These are phyloP conservation scores for Athetis lepigone DNA, from an alignment of 2,888 invertebrate genomes.

Conservation along the genomic window DNA sequence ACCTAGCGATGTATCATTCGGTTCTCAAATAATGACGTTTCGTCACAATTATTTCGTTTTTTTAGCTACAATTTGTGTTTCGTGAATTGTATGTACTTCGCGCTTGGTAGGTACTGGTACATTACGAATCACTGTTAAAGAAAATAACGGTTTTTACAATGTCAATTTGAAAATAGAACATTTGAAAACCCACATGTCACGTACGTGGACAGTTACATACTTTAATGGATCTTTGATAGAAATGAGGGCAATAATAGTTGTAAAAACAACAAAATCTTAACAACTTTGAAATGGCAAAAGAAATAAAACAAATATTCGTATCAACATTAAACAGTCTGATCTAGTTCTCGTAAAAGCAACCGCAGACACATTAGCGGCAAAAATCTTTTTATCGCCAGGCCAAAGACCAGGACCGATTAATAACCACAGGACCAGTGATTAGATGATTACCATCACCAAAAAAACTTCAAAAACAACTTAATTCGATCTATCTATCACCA, in stretches of 20 bases:
- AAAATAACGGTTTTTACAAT: not conserved
- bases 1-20: slow-evolving; percentile 84
- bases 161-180: slow-evolving; percentile 1
- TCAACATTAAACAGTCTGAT: not conserved
- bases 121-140: not conserved
- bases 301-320: no score
- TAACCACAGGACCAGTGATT: slow-evolving; percentile 39
- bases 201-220: no score
- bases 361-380: slow-evolving; percentile 37
- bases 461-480: slow-evolving; percentile 51
- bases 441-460: slow-evolving; percentile 46
- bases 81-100: slow-evolving; percentile 30
- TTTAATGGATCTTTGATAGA: not conserved
- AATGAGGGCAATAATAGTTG: not conserved
- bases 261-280: no score
- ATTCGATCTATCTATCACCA: slow-evolving; percentile 62
- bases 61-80: slow-evolving; percentile 30
- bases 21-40: slow-evolving; percentile 71
- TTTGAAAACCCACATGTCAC: no score
- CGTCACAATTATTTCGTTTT: slow-evolving; percentile 55
- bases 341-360: slow-evolving; percentile 8
- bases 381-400: slow-evolving; percentile 30
- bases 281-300: no score
- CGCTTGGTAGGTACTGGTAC: no score
- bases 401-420: slow-evolving; percentile 48